Evolutionary conservation across 1,140 invertebrate species (phyloP).

Genomic region (Drosophila lacertosa): DNA sequence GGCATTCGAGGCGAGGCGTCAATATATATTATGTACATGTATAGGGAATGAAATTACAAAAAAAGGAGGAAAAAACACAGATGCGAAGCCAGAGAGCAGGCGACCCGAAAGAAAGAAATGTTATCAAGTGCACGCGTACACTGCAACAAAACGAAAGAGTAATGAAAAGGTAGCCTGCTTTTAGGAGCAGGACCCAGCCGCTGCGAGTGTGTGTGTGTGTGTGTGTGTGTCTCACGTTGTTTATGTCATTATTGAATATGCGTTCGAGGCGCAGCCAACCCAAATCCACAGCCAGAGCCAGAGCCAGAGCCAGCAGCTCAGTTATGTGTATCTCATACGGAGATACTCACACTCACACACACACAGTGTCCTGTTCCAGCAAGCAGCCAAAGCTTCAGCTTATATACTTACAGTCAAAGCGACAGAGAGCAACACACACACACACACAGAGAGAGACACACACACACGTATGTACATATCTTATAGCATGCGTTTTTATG

Average conservation of each 20-base stretch:
- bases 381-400: constrained; percentile 39
- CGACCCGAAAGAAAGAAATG: constrained; percentile 57
- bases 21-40: constrained; percentile 56
- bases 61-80: constrained; percentile 16
- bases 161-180: constrained; percentile 74
- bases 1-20: constrained; percentile 21
- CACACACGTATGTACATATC: constrained; percentile 33
- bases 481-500: constrained; percentile 77
- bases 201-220: constrained; percentile 18
- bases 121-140: constrained; percentile 72
- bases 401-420: constrained; percentile 48
- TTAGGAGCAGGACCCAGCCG: constrained; percentile 69
- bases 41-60: constrained; percentile 39
- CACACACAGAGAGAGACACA: constrained; percentile 23
- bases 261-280: constrained; percentile 70
- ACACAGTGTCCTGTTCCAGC: constrained; percentile 1
- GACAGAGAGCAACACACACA: constrained; percentile 28
- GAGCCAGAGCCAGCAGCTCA: constrained; percentile 46
- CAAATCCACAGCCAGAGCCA: constrained; percentile 34
- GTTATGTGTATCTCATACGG: constrained; percentile 60
- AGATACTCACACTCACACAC: constrained; percentile 35
- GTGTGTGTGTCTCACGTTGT: constrained; percentile 45
- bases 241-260: constrained; percentile 83
- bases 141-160: constrained; percentile 14
- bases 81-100: constrained; percentile 8